phyloP scores from a whole-genome alignment of 2,888 invertebrate genomes.

The Ferdinandea cuprea region DNA sequence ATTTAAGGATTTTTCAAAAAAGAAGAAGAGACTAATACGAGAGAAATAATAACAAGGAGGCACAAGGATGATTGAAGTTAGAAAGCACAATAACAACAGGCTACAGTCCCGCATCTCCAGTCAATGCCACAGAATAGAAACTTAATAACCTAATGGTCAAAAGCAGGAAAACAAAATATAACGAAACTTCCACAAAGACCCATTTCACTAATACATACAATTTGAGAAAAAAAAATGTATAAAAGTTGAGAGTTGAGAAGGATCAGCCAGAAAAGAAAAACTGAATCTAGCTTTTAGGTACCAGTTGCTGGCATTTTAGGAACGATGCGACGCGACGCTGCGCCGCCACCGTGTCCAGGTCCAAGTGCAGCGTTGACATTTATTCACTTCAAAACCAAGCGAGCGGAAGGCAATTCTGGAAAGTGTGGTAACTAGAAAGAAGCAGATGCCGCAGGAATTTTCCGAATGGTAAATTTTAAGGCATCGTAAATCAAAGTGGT shows the following conservation, averaged over 20 bases:
- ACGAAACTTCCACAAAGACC: background rate
- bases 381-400: constrained; percentile 55
- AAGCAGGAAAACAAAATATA: constrained; percentile 2
- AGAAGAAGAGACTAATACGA: background rate
- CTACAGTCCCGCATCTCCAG: constrained; percentile 9
- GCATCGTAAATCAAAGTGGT: constrained; percentile 72
- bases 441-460: constrained; percentile 70
- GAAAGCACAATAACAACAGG: constrained; percentile 12
- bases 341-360: constrained; percentile 3
- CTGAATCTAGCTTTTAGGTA: background rate
- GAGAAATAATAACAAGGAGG: background rate
- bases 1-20: constrained; percentile 6
- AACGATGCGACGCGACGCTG: background rate
- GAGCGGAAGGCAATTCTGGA: constrained; percentile 27
- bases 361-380: constrained; percentile 61
- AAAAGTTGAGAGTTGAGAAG: background rate
- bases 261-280: background rate
- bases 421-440: constrained; percentile 45
- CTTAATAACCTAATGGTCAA: constrained; percentile 57
- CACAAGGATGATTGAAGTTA: background rate
- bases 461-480: constrained; percentile 69
- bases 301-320: constrained; percentile 11
- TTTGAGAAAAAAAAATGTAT: background rate
- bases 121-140: constrained; percentile 39
- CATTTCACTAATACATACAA: constrained; percentile 4